A percentile compares a stretch with the other conserved stretches of the same genome.
These are phyloP conservation scores for Cryptomyrus ogoouensis DNA, from an alignment of 2,113 vertebrate species.

Conservation along the genomic window DNA sequence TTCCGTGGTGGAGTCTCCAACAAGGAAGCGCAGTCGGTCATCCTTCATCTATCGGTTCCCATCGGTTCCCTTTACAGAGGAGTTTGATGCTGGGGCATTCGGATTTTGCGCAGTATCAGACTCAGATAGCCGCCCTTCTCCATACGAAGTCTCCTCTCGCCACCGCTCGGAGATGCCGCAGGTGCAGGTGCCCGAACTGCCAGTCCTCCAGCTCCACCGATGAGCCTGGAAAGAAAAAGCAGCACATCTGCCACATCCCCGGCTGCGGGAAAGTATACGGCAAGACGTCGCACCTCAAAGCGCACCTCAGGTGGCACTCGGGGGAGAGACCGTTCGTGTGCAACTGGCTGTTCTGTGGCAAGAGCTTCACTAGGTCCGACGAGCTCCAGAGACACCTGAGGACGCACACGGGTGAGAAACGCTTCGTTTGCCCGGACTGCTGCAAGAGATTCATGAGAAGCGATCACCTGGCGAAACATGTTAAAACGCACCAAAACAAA, in stretches of 20 bases:
- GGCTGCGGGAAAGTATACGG: constrained; percentile 97
- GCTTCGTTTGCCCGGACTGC: constrained; percentile 88
- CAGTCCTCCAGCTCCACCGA: constrained; percentile 83
- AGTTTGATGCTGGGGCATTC: constrained; percentile 85
- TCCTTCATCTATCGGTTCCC: constrained; percentile 55
- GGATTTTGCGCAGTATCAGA: constrained; percentile 95
- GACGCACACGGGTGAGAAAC: constrained; percentile 93
- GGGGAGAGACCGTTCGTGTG: constrained; percentile 94
- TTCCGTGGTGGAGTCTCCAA: constrained; percentile 88
- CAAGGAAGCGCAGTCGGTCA: constrained; percentile 69
- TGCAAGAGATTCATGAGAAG: constrained; percentile 96
- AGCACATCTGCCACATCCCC: constrained; percentile 92
- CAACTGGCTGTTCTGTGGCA: constrained; percentile 95
- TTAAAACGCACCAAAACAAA: constrained; percentile 98
- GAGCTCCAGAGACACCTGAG: constrained; percentile 93
- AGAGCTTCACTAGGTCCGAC: constrained; percentile 88
- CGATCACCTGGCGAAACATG: constrained; percentile 90
- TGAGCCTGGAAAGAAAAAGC: constrained; percentile 93
- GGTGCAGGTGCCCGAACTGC: constrained; percentile 95
- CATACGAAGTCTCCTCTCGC: constrained; percentile 91
- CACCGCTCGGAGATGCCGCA: constrained; percentile 86
- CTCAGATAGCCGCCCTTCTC: constrained; percentile 88
- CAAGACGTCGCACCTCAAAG: constrained; percentile 95
- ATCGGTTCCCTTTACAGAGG: constrained; percentile 75
- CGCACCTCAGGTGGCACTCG: constrained; percentile 95